Evolutionary conservation across 2,113 vertebrate species (phyloP).

Genomic region (Platysteira castanea): DNA sequence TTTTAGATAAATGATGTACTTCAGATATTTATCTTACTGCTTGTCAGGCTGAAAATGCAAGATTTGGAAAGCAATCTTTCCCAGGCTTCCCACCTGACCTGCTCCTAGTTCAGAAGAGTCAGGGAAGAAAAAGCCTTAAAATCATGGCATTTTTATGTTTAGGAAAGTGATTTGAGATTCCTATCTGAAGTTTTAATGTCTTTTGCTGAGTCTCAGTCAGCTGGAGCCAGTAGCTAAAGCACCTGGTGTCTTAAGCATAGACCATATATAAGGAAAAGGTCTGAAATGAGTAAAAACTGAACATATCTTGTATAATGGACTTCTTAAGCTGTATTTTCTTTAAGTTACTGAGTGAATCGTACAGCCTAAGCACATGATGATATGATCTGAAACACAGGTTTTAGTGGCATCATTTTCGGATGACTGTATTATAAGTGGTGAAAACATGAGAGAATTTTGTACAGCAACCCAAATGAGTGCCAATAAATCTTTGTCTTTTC

Average conservation of each 20-base stretch:
- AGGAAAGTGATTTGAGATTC: background rate
- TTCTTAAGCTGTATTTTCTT: background rate
- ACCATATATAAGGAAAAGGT: background rate
- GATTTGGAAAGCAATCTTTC: slow-evolving; percentile 16
- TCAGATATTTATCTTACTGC: slow-evolving; percentile 12
- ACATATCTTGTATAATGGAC: background rate
- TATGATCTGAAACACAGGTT: background rate
- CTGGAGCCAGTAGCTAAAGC: background rate
- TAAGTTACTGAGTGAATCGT: background rate
- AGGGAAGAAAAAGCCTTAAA: slow-evolving; percentile 23
- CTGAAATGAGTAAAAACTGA: background rate
- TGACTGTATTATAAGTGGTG: background rate
- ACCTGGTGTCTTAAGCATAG: background rate
- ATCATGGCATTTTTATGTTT: slow-evolving; percentile 22
- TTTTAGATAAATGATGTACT: slow-evolving; percentile 1
- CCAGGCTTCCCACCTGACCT: slow-evolving; percentile 6
- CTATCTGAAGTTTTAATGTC: background rate
- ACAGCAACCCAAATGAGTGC: background rate
- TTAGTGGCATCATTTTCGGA: slow-evolving; percentile 2
- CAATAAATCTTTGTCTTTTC: background rate
- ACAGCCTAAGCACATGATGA: background rate
- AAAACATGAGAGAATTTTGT: slow-evolving; percentile 5
- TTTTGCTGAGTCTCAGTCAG: background rate
- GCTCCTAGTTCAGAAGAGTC: background rate
- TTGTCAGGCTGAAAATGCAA: slow-evolving; percentile 30